phyloP scores from a whole-genome alignment of 2,888 invertebrate species.

The Caenorhabditis imperialis region DNA sequence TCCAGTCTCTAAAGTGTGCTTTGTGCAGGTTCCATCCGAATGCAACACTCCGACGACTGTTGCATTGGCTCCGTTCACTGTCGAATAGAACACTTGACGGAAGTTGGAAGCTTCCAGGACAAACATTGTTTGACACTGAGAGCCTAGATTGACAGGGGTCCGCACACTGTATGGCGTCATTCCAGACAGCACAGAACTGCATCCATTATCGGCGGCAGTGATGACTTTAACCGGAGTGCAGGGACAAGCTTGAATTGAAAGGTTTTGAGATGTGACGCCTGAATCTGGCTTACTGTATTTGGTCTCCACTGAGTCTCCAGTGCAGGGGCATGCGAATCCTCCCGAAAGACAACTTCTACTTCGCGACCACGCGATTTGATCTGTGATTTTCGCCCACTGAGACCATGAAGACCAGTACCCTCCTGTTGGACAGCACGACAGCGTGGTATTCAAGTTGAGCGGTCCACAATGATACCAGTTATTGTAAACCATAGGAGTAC shows the following conservation, averaged over 20 bases:
- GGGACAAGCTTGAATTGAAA: slow-evolving; percentile 30
- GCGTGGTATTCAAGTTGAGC: neutral
- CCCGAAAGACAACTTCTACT: slow-evolving; percentile 26
- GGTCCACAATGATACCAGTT: slow-evolving; percentile 47
- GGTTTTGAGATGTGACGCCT: neutral
- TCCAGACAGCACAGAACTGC: neutral
- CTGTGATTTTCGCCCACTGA: neutral
- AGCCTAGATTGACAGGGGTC: slow-evolving; percentile 13
- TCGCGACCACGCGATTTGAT: slow-evolving; percentile 14
- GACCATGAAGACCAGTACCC: slow-evolving; percentile 39
- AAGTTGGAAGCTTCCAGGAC: slow-evolving; percentile 23
- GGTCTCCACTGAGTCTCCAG: slow-evolving; percentile 15
- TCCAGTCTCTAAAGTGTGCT: neutral
- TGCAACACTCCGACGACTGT: slow-evolving; percentile 11
- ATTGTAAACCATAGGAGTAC: slow-evolving; percentile 11
- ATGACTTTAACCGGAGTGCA: slow-evolving; percentile 10
- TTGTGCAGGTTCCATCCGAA: neutral
- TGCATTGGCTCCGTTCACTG: neutral
- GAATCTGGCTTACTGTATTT: slow-evolving; percentile 9
- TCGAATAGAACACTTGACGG: slow-evolving; percentile 9
- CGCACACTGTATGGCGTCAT: slow-evolving; percentile 12
- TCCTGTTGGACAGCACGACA: slow-evolving; percentile 38
- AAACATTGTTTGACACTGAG: slow-evolving; percentile 16
- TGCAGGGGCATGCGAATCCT: slow-evolving; percentile 17
- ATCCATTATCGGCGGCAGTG: slow-evolving; percentile 3